Percentiles rank a stretch among this genome's conserved stretches.
These are phyloP conservation scores for Micromussa lordhowensis DNA, from an alignment of 92 coral and sea anemone genomes.

Conservation along the genomic window DNA sequence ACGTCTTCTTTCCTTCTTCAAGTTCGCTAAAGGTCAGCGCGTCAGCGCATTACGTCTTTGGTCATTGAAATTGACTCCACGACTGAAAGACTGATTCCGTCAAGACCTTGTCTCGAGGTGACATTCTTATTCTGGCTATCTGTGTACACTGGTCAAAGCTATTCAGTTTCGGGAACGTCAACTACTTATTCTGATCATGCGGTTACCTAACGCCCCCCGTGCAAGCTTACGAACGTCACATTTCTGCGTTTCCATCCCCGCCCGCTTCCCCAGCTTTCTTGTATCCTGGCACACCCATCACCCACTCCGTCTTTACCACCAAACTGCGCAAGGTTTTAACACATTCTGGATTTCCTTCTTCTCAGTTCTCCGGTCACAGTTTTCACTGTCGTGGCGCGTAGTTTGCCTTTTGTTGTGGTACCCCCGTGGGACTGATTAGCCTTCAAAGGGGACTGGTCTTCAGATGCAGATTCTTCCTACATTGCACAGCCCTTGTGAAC, in stretches of 20 bases:
- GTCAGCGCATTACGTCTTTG: no score
- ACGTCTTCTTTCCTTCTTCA: no score
- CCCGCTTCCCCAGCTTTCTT: neutral
- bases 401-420: slow-evolving; percentile 18
- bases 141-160: neutral
- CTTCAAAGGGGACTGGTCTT: slow-evolving; percentile 33
- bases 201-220: neutral
- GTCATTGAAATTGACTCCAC: no score
- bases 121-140: neutral
- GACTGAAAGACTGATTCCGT: neutral
- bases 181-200: neutral
- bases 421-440: neutral
- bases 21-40: no score
- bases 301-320: neutral
- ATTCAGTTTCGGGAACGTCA: neutral
- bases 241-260: neutral
- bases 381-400: slow-evolving; percentile 39
- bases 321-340: neutral
- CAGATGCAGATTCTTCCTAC: neutral
- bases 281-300: neutral
- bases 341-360: neutral
- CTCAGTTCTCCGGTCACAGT: slow-evolving; percentile 44
- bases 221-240: neutral
- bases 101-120: neutral
- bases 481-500: slow-evolving; percentile 17